phyloP scores from a whole-genome alignment of 2,888 invertebrate genomes.

The Campoplex nolae region DNA sequence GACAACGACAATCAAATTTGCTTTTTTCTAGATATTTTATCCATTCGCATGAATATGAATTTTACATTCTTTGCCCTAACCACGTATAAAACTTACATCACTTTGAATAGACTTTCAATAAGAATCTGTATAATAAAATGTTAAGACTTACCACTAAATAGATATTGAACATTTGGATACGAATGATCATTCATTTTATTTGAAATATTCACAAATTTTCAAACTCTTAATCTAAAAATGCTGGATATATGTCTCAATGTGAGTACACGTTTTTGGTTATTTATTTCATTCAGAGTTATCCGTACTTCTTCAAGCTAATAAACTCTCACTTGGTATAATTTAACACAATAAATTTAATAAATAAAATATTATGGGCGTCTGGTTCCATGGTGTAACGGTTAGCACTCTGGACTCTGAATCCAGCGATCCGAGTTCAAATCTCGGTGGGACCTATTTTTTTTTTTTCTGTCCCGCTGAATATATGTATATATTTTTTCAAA shows the following conservation, averaged over 20 bases:
- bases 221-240: neutral
- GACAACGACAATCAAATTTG: neutral
- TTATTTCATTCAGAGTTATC: neutral
- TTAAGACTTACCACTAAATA: neutral
- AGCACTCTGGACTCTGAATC: constrained; percentile 93
- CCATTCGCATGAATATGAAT: neutral
- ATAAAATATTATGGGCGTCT: neutral
- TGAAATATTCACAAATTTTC: neutral
- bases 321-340: neutral
- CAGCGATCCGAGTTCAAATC: constrained; percentile 93
- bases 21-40: neutral
- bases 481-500: neutral
- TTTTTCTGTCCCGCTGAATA: neutral
- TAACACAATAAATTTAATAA: neutral
- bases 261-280: neutral
- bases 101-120: neutral
- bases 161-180: neutral
- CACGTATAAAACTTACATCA: neutral
- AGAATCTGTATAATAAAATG: neutral
- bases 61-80: no score
- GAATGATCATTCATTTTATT: neutral
- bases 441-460: constrained; percentile 88
- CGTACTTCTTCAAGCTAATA: neutral
- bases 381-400: constrained; percentile 92
- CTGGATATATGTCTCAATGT: no score